A percentile compares a stretch with the other conserved stretches of the same genome.
Conservation (phyloP, 2,113 vertebrate genomes). For the Rhinolophus ferrumequinum region DNA sequence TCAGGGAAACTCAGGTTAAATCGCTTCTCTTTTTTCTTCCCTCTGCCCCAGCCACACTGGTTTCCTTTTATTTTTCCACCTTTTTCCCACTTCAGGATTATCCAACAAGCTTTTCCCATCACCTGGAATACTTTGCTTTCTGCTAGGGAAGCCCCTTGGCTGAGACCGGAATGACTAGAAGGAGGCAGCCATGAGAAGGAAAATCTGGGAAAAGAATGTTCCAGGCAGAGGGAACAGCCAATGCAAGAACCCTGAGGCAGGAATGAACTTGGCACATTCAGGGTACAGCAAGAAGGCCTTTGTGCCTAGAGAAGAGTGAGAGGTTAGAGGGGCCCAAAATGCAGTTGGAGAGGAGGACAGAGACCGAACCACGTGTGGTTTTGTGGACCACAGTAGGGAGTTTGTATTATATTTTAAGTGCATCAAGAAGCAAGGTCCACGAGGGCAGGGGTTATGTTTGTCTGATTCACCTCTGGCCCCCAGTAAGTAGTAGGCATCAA, state of each 20-base stretch:
- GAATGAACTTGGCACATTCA: not conserved
- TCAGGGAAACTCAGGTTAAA: not conserved
- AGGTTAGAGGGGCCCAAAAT: not conserved
- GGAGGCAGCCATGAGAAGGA: not conserved
- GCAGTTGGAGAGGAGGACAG: not conserved
- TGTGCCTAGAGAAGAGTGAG: not conserved
- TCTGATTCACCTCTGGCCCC: not conserved
- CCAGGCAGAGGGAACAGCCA: not conserved
- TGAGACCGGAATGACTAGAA: not conserved
- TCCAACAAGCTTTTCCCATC: not conserved
- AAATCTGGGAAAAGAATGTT: not conserved
- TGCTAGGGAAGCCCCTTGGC: not conserved
- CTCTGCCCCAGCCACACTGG: not conserved
- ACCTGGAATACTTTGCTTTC: not conserved
- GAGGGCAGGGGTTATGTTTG: not conserved
- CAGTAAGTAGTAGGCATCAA: not conserved
- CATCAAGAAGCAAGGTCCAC: not conserved
- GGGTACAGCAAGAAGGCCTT: not conserved
- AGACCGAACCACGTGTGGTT: not conserved
- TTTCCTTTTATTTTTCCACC: not conserved
- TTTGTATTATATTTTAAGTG: not conserved
- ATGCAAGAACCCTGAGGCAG: not conserved
- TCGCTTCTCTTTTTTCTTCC: not conserved
- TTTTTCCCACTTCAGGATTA: not conserved
- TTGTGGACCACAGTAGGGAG: not conserved